Percentiles rank a stretch among this genome's conserved stretches.
phyloP scores from a whole-genome alignment of 1,140 invertebrate genomes.

The Xylocopa sonorina region DNA sequence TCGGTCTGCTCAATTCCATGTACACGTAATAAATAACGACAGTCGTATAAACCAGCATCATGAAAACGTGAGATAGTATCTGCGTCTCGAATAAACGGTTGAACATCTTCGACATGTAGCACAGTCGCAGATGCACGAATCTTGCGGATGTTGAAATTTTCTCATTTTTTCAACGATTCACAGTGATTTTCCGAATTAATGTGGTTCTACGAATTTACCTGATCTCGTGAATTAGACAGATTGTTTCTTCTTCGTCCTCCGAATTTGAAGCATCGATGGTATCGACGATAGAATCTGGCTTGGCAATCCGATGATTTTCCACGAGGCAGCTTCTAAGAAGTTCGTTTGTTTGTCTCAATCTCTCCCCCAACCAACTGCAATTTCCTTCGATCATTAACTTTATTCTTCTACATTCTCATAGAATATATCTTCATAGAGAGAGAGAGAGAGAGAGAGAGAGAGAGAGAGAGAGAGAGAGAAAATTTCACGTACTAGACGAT shows the following conservation, averaged over 20 bases:
- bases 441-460: too few relatives aligned
- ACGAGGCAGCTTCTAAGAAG: neutral
- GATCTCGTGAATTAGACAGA: neutral
- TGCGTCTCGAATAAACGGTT: constrained; percentile 25
- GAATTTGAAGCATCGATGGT: accelerated
- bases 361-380: constrained; percentile 31
- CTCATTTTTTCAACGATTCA: neutral
- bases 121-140: constrained; percentile 53
- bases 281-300: too few relatives aligned
- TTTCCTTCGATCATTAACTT: too few relatives aligned
- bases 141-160: constrained; percentile 13
- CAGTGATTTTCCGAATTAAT: too few relatives aligned
- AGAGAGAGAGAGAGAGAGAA: too few relatives aligned
- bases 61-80: neutral
- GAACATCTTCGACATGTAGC: constrained; percentile 16
- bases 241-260: neutral
- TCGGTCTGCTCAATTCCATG: accelerated
- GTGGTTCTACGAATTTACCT: too few relatives aligned
- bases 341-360: constrained; percentile 35
- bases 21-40: constrained; percentile 19
- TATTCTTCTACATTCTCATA: too few relatives aligned
- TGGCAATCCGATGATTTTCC: too few relatives aligned
- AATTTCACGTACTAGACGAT: constrained; percentile 20
- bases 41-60: neutral
- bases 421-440: too few relatives aligned